These are phyloP conservation scores for Lepidurus couesii DNA, from an alignment of 1,140 invertebrate species.

Conservation along the genomic window DNA sequence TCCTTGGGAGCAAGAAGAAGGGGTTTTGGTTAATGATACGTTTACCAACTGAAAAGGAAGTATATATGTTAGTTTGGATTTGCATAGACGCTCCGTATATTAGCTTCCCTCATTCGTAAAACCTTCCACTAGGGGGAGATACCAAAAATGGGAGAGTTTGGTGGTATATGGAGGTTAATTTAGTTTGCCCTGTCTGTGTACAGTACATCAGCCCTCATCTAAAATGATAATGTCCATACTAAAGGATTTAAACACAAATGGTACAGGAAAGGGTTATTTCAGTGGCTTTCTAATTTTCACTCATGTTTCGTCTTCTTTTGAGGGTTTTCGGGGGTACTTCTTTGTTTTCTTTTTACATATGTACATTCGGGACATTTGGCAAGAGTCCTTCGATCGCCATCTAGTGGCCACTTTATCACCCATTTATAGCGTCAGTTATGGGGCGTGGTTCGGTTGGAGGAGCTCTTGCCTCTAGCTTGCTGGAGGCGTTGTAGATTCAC, in stretches of 20 bases:
- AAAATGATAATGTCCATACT: too few species aligned
- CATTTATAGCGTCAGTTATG: neutral
- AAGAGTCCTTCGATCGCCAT: neutral
- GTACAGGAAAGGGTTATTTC: too few species aligned
- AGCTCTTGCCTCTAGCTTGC: slow-evolving; percentile 14
- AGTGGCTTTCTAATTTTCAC: too few species aligned
- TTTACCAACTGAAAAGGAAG: neutral
- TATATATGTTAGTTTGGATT: neutral
- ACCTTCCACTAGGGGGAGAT: neutral
- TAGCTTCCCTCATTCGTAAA: neutral
- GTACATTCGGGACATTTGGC: neutral
- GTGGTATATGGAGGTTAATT: too few species aligned
- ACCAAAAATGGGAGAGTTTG: neutral
- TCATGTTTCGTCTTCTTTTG: too few species aligned
- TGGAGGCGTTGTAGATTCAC: slow-evolving; percentile 49
- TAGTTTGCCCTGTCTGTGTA: too few species aligned
- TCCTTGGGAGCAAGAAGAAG: neutral
- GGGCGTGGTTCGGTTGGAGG: neutral
- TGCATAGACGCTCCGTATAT: slow-evolving; percentile 14
- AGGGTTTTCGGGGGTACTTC: neutral
- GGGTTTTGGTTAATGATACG: neutral
- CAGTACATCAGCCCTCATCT: too few species aligned
- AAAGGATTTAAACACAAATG: too few species aligned
- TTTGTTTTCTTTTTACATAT: neutral
- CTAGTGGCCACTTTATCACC: neutral